phyloP scores from a whole-genome alignment of 1,140 invertebrate genomes.

The Pseudomyrmex cubaensis region DNA sequence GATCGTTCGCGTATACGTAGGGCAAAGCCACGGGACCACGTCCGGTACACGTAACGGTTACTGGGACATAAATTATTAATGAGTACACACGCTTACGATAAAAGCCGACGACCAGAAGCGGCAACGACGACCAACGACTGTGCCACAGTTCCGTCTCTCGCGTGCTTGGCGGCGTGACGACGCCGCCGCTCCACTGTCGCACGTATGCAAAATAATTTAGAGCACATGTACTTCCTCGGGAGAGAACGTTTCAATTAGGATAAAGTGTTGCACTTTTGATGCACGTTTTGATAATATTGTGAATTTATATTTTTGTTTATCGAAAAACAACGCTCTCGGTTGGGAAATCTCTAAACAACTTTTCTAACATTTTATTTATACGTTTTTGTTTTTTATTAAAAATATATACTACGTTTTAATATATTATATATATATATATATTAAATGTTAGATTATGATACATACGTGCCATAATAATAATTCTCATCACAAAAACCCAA shows the following conservation, averaged over 20 bases:
- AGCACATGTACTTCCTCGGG: background rate
- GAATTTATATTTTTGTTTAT: too few species aligned
- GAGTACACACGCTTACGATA: slow-evolving; percentile 70
- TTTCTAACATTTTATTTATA: too few species aligned
- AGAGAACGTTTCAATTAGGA: slow-evolving; percentile 5
- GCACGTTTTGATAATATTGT: background rate
- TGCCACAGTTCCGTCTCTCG: slow-evolving; percentile 11
- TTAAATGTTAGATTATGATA: background rate
- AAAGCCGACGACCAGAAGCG: slow-evolving; percentile 37
- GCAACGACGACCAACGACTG: slow-evolving; percentile 19
- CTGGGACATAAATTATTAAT: slow-evolving; percentile 73
- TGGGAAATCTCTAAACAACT: too few species aligned
- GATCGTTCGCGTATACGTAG: slow-evolving; percentile 27
- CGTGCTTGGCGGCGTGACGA: slow-evolving; percentile 29
- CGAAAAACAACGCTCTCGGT: too few species aligned
- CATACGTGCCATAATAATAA: background rate
- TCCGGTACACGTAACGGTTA: slow-evolving; percentile 69
- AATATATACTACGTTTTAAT: background rate
- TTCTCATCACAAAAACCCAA: background rate
- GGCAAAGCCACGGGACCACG: slow-evolving; percentile 59
- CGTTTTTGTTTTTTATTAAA: background rate
- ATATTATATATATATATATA: background rate
- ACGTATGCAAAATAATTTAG: slow-evolving; percentile 41
- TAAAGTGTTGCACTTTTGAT: background rate
- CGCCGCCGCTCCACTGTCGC: background rate